A percentile compares a stretch with the other conserved stretches of the same genome.
These are phyloP conservation scores for Amphiprion ocellaris DNA, from an alignment of 2,113 vertebrate genomes.

Conservation along the genomic window DNA sequence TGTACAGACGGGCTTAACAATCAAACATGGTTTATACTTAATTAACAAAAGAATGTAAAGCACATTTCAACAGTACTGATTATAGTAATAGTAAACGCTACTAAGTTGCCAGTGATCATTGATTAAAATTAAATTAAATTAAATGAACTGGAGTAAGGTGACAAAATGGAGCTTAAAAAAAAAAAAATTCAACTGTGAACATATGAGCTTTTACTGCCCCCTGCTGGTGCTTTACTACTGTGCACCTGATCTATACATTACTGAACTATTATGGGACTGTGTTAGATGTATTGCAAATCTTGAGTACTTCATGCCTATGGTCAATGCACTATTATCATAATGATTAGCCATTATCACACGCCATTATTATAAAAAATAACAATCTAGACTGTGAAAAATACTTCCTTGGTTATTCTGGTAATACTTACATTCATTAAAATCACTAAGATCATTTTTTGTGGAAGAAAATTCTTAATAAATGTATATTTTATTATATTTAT, in stretches of 20 bases:
- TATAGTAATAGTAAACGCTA: background rate
- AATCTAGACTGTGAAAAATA: background rate
- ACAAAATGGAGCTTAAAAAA: background rate
- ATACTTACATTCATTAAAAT: background rate
- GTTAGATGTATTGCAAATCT: background rate
- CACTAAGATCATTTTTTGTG: background rate
- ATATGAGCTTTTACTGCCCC: conserved; percentile 55
- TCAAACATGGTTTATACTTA: conserved; percentile 13
- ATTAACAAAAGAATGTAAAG: background rate
- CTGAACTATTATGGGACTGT: background rate
- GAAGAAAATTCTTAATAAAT: background rate
- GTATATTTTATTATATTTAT: no score
- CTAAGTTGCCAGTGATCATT: background rate
- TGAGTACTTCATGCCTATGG: no score
- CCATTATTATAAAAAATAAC: background rate
- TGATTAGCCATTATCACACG: no score
- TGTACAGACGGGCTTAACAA: conserved; percentile 76
- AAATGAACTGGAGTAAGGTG: conserved; percentile 40
- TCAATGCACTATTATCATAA: no score
- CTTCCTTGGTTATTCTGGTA: no score
- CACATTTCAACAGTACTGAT: background rate
- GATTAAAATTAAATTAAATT: background rate
- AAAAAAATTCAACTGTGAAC: background rate
- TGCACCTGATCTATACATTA: background rate
- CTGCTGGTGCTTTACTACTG: conserved; percentile 53